Evolutionary conservation across 2,797 vertebrate genomes (phyloP), one percentile per base, ranked within the genome.

Genomic region (Neoniphon sammara): DNA sequence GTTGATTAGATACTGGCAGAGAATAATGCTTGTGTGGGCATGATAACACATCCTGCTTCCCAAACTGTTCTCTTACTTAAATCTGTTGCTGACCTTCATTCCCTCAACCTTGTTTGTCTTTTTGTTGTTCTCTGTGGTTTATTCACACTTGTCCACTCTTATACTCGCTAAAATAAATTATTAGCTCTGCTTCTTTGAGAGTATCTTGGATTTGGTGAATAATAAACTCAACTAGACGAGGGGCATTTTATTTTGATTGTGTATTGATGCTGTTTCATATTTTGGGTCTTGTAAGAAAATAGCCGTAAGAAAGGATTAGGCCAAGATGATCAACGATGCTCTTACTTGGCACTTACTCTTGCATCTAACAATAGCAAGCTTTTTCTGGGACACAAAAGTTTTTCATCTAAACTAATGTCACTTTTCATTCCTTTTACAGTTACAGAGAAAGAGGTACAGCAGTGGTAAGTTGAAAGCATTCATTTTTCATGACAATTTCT

Each of bases 401-500:
- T 14, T 84, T 75, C 36, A 23, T 78, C 44, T 31, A 11, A 65
- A 49, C 78, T 92, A 82, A 89, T 55, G 30, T 69, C 65, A 57
- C 63, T 89, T 15, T 87, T 76, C 87, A 3, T 88, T 88, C 93
- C 63, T 88, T 62, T 91, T 88, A n/a, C 91, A 93, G 93, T 93
- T 80, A 93, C 93, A 30, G 93, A 93, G 80, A 93, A 93, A 77
- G 93, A 93, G 73, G 93, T 93, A 62, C 92, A 93, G 76, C 93
- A 93, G 70, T 93, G 93, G 93, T 93, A 88, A 93, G 93, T 93
- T 21, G 54, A 84, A 18, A 60, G n/a, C 59, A 70, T 84, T 57
- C 14, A 72, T 82, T 80, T 75, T 82, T 85, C 58, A 69, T 77
- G 31, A 73, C 3, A 52, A 20, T 66, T 47, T 65, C 70, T 83